Base-by-base conservation (phyloP, 2,113 vertebrate species). In the Petromus typicus region DNA sequence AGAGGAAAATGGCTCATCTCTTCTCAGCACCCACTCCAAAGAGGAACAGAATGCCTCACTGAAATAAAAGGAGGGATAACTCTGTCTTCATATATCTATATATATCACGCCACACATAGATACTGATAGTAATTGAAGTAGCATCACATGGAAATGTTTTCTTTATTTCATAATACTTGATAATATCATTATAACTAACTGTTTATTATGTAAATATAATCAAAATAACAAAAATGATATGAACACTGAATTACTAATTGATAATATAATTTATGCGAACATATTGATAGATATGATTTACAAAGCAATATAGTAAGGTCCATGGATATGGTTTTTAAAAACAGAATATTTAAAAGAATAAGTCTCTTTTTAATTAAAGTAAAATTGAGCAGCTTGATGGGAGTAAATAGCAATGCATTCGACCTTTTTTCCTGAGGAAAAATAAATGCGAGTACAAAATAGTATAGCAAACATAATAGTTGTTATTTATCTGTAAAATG, bases 351-450 rank as follows among this genome's bases (percentile, higher is more conserved):
- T 91, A 69, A 76, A 95, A 14, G 18, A 96, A 71, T 64, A 30
- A 56, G 27, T 4, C 8, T 96, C 13, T 92, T 93, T 78, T 89
- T 63, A 91, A 80, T 69, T 86, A 94, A 91, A 88, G 66, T 30
- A 94, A 89, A 80, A 90, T n/a, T 71, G 23, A 94, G 7, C 25
- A 84, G 30, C 37, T 14, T 93, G 7, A 25, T 88, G 37, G 71
- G 57, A 94, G 34, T n/a, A 64, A 75, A 67, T 7, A 20, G 4
- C 71, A 57, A 63, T 78, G n/a, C 5, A 48, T 61, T 87, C 54
- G 89, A 51, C 92, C 67, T 91, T 67, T 71, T 81, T 48, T 67
- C 23, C 86, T n/a, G 93, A 43, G 56, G 83, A 91, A 57, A 61
- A 94, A 54, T 84, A 71, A 89, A 84, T 87, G 56, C 51, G 30